These are phyloP conservation scores for Polylopha cassiicola DNA, from an alignment of 2,888 invertebrate genomes.

Conservation along the genomic window DNA sequence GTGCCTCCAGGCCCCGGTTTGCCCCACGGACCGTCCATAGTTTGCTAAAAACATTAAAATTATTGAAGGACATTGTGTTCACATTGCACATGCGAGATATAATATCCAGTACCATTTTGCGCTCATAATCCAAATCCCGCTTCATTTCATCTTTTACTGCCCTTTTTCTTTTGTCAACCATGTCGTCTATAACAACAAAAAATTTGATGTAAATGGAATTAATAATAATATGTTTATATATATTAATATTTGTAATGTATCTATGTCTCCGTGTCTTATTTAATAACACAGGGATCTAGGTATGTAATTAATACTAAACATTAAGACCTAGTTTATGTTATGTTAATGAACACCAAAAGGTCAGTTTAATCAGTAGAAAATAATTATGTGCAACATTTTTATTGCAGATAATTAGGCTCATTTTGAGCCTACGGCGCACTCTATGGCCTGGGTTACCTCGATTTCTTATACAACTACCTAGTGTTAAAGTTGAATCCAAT, in stretches of 20 bases:
- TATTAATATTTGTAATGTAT: too few relatives aligned
- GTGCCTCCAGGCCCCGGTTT: slow-evolving; percentile 83
- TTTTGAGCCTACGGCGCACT: slow-evolving; percentile 4
- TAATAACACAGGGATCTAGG: too few relatives aligned
- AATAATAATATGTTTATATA: background rate
- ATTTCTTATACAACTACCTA: background rate
- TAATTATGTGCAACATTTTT: slow-evolving; percentile 6
- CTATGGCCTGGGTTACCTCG: slow-evolving; percentile 1
- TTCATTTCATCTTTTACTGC: slow-evolving; percentile 66
- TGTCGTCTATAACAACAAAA: slow-evolving; percentile 68
- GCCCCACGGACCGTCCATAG: slow-evolving; percentile 79
- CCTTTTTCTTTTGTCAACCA: slow-evolving; percentile 75
- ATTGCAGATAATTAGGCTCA: slow-evolving; percentile 14
- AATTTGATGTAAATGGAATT: background rate
- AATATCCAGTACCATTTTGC: slow-evolving; percentile 71
- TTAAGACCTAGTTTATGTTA: too few relatives aligned
- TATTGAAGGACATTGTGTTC: background rate
- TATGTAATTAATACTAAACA: too few relatives aligned
- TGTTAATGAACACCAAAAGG: too few relatives aligned
- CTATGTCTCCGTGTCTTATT: too few relatives aligned
- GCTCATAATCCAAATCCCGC: slow-evolving; percentile 66
- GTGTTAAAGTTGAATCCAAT: slow-evolving; percentile 6
- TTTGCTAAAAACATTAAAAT: slow-evolving; percentile 48
- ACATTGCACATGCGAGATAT: background rate
- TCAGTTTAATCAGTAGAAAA: slow-evolving; percentile 2